Conservation (phyloP, 2,113 vertebrate genomes). For the Paracanthobrama guichenoti region DNA sequence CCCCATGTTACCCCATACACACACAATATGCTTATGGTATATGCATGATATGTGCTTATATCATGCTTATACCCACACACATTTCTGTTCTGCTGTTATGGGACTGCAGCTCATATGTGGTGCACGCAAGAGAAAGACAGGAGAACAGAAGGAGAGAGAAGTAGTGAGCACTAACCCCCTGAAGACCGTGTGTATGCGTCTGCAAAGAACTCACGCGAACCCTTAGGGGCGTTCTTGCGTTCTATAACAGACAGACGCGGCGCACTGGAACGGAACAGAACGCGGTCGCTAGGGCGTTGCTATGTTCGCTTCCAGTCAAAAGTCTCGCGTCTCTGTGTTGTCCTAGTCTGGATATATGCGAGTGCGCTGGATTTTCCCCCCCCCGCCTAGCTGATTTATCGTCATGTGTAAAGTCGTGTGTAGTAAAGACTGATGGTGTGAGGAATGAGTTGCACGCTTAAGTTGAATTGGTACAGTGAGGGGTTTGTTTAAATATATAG, state of each 20-base stretch:
- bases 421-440: not conserved
- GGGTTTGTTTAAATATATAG: not conserved
- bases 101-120: not conserved
- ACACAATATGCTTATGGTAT: too few relatives aligned
- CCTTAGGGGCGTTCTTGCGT: not conserved
- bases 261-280: not conserved
- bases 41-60: too few relatives aligned
- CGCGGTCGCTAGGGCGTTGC: not conserved
- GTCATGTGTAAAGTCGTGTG: not conserved
- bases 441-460: too few relatives aligned
- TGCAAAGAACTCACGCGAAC: not conserved
- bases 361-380: not conserved
- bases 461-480: not conserved
- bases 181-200: not conserved
- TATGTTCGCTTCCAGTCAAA: not conserved
- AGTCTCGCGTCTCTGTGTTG: not conserved
- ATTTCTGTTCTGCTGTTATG: not conserved
- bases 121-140: not conserved
- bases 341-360: not conserved
- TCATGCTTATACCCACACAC: too few relatives aligned
- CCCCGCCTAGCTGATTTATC: not conserved
- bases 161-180: not conserved
- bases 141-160: constrained; percentile 15
- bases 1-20: too few relatives aligned
- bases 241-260: too few relatives aligned